These are phyloP conservation scores for Sternotherus odoratus DNA, from an alignment of 2,797 vertebrate species.

Conservation along the genomic window DNA sequence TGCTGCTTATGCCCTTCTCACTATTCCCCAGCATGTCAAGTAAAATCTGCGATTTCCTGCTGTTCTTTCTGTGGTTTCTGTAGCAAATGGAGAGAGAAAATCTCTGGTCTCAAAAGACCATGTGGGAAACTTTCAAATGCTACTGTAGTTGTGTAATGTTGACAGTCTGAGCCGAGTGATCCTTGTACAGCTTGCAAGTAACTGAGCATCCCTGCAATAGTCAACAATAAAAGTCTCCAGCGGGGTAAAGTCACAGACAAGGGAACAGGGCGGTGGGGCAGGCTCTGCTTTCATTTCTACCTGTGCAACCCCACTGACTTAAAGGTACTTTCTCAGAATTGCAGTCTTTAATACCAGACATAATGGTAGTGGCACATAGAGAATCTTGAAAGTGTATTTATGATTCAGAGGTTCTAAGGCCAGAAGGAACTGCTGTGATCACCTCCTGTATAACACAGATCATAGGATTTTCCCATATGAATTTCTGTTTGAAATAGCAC, in stretches of 20 bases:
- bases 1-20: slow-evolving; percentile 59
- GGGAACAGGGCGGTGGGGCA: background rate
- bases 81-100: slow-evolving; percentile 78
- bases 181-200: slow-evolving; percentile 69
- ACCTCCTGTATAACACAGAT: background rate
- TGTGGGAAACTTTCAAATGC: slow-evolving; percentile 77
- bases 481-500: background rate
- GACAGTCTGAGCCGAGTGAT: slow-evolving; percentile 71
- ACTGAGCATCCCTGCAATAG: background rate
- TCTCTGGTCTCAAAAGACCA: slow-evolving; percentile 73
- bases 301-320: background rate
- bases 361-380: background rate
- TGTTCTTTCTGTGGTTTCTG: slow-evolving; percentile 80
- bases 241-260: background rate
- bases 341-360: background rate
- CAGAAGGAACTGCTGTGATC: background rate
- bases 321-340: background rate
- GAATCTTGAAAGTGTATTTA: background rate
- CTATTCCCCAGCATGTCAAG: slow-evolving; percentile 59
- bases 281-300: background rate
- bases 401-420: background rate
- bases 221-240: slow-evolving; percentile 34
- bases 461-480: background rate
- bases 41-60: slow-evolving; percentile 72
- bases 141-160: slow-evolving; percentile 79